Evolutionary conservation across 1,140 invertebrate species (phyloP).

Genomic region (Contarinia nasturtii): DNA sequence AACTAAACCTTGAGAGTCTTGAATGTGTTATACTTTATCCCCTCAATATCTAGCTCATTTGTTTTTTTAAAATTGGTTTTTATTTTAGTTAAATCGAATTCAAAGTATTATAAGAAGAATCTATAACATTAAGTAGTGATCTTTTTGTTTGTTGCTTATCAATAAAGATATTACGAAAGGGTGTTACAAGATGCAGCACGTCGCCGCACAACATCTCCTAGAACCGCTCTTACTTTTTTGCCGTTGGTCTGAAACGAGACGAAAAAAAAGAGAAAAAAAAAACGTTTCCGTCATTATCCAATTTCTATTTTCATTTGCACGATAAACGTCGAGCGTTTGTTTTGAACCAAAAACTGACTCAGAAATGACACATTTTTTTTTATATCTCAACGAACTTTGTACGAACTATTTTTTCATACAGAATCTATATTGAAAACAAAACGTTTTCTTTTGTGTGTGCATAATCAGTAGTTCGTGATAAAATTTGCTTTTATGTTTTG

Average conservation of each 20-base stretch:
- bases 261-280: neutral
- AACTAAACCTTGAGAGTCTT: too few species aligned
- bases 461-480: neutral
- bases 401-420: neutral
- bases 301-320: neutral
- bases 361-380: neutral
- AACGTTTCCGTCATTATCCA: neutral
- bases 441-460: neutral
- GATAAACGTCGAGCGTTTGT: neutral
- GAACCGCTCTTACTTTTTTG: constrained; percentile 86
- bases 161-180: neutral
- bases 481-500: neutral
- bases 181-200: constrained; percentile 76
- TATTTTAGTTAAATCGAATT: too few species aligned
- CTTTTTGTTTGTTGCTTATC: neutral
- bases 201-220: constrained; percentile 78
- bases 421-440: neutral
- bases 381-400: neutral
- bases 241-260: constrained; percentile 54
- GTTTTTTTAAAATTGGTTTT: too few species aligned
- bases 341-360: neutral
- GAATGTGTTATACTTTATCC: too few species aligned
- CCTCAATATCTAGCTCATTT: too few species aligned
- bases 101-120: too few species aligned
- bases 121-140: too few species aligned